phyloP scores from a whole-genome alignment of 2,797 vertebrate genomes.

The Acanthurus leucopareius region DNA sequence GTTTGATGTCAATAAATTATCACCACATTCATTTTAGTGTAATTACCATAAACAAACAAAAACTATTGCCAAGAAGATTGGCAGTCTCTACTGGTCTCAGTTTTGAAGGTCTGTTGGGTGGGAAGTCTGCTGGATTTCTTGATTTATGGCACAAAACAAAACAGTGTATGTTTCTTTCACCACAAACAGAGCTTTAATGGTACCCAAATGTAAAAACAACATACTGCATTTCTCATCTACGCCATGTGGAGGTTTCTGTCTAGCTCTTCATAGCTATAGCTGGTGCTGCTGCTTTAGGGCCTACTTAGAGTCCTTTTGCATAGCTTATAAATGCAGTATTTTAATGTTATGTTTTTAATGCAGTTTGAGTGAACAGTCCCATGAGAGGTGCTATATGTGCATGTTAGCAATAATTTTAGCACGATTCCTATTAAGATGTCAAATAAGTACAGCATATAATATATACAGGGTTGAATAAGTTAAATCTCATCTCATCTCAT shows the following conservation, averaged over 20 bases:
- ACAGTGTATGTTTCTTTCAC: background rate
- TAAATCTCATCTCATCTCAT: too few relatives aligned
- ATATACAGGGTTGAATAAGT: too few relatives aligned
- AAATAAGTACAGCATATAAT: too few relatives aligned
- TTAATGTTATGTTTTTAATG: background rate
- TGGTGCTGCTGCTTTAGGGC: background rate
- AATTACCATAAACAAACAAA: slow-evolving; percentile 36
- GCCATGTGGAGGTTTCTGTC: background rate
- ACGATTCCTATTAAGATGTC: too few relatives aligned
- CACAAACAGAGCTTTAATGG: background rate
- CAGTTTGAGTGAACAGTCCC: background rate
- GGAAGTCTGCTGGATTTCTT: slow-evolving; percentile 11
- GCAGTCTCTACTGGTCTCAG: slow-evolving; percentile 8
- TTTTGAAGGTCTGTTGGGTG: slow-evolving; percentile 12
- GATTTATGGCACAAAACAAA: slow-evolving; percentile 22
- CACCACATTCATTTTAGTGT: slow-evolving; percentile 30
- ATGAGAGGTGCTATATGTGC: too few relatives aligned
- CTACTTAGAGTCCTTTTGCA: background rate
- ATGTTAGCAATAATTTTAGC: too few relatives aligned
- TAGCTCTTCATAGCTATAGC: background rate
- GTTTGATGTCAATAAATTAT: slow-evolving; percentile 32
- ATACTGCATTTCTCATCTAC: background rate
- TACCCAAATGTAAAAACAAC: background rate
- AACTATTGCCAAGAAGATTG: slow-evolving; percentile 25
- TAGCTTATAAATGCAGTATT: background rate